A percentile compares a stretch with the other conserved stretches of the same genome.
Conservation (phyloP, 2,888 invertebrate species). For the Podabrus alpinus region DNA sequence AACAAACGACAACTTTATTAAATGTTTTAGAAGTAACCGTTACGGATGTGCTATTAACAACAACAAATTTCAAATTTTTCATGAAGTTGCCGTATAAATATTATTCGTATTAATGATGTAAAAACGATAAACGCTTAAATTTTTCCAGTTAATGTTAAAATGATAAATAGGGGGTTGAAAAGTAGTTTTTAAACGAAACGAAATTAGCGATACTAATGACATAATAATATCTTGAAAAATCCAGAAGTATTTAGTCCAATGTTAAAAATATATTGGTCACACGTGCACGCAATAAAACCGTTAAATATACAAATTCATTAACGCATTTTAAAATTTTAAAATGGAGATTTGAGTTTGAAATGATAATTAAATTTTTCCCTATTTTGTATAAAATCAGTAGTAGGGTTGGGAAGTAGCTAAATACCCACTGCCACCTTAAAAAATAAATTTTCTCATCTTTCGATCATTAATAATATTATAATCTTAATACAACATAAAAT, state of each 20-base stretch:
- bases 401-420: too few relatives aligned
- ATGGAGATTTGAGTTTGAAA: not conserved
- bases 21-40: not conserved
- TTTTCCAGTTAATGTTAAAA: slow-evolving; percentile 21
- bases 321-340: not conserved
- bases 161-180: slow-evolving; percentile 18
- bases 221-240: slow-evolving; percentile 26
- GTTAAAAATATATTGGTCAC: slow-evolving; percentile 16
- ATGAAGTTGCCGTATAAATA: not conserved
- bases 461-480: not conserved
- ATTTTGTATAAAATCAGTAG: too few relatives aligned
- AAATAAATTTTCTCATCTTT: too few relatives aligned
- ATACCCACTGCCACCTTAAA: too few relatives aligned
- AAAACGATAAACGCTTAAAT: slow-evolving; percentile 21
- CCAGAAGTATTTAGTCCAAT: slow-evolving; percentile 18
- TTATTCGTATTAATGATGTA: not conserved
- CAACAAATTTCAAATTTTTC: not conserved
- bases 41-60: not conserved
- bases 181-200: slow-evolving; percentile 25
- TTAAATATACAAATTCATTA: slow-evolving; percentile 9
- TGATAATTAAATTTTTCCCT: too few relatives aligned
- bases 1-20: not conserved
- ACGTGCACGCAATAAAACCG: slow-evolving; percentile 22
- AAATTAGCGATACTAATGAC: slow-evolving; percentile 25
- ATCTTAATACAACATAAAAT: not conserved